A percentile compares a stretch with the other conserved stretches of the same genome.
phyloP scores from a whole-genome alignment of 30 jellyfish, hydroid and myxozoan species.

The Rhopilema esculentum region DNA sequence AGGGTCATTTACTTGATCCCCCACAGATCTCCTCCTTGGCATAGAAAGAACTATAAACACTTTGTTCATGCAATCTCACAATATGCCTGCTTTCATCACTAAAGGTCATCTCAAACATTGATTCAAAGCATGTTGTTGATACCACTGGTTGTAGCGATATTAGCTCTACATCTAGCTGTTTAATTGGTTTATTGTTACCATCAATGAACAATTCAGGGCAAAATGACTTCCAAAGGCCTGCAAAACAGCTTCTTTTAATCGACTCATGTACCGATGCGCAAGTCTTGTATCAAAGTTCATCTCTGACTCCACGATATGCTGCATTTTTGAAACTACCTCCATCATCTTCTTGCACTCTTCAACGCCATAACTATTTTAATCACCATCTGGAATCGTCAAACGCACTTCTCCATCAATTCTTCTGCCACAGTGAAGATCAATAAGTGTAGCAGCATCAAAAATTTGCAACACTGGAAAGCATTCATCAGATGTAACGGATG shows the following conservation, averaged over 20 bases:
- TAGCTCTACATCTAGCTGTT: neutral
- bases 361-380: conserved; percentile 32
- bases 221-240: conserved; percentile 36
- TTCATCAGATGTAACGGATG: too few relatives aligned
- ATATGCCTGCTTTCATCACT: neutral
- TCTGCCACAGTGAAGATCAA: conserved; percentile 51
- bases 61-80: conserved; percentile 28
- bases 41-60: conserved; percentile 24
- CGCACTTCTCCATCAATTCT: neutral
- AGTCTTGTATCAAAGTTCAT: conserved; percentile 49
- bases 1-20: too few relatives aligned
- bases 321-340: conserved; percentile 7
- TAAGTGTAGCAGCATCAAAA: conserved; percentile 58
- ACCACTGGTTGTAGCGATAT: neutral
- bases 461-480: too few relatives aligned
- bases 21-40: neutral
- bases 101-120: conserved; percentile 5
- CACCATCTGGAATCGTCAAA: neutral
- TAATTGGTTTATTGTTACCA: neutral
- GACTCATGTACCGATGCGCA: conserved; percentile 22
- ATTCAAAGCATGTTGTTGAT: neutral
- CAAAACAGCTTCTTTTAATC: conserved; percentile 23
- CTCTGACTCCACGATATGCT: conserved; percentile 27
- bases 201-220: conserved; percentile 59
- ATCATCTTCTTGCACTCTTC: conserved; percentile 40